These are phyloP conservation scores for Torymus texanus DNA, from an alignment of 2,888 invertebrate species.

Conservation along the genomic window DNA sequence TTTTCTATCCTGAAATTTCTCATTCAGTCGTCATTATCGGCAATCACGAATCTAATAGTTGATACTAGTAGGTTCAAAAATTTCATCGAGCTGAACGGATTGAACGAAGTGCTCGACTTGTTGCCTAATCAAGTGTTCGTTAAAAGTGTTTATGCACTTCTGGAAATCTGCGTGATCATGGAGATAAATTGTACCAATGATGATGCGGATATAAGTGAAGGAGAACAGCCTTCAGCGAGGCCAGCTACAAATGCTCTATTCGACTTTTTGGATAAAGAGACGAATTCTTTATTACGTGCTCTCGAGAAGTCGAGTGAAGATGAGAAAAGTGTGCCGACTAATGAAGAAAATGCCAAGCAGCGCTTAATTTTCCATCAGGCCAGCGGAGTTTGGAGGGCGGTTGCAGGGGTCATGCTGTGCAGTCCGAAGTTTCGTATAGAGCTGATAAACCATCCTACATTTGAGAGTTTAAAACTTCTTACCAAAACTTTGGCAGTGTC, in stretches of 20 bases:
- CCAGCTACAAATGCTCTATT: conserved; percentile 66
- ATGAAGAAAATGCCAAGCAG: conserved; percentile 29
- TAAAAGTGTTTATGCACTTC: conserved; percentile 79
- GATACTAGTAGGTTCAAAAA: conserved; percentile 78
- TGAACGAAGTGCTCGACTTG: conserved; percentile 78
- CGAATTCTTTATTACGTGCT: conserved; percentile 59
- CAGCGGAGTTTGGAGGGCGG: conserved; percentile 70
- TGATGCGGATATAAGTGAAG: conserved; percentile 48
- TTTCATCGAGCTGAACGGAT: conserved; percentile 78
- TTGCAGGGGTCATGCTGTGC: conserved; percentile 76
- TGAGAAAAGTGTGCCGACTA: not conserved
- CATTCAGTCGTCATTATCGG: conserved; percentile 79
- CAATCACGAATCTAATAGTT: conserved; percentile 78
- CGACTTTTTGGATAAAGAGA: conserved; percentile 66
- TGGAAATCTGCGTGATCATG: conserved; percentile 80
- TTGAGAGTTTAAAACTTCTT: conserved; percentile 62
- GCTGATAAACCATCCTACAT: conserved; percentile 73
- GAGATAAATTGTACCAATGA: conserved; percentile 78
- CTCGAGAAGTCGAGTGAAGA: conserved; percentile 54
- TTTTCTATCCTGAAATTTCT: conserved; percentile 78
- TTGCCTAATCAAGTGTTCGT: conserved; percentile 78
- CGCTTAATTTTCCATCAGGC: conserved; percentile 64
- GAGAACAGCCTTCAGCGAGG: conserved; percentile 17
- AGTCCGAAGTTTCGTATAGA: conserved; percentile 78
- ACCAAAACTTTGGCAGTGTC: conserved; percentile 65